Evolutionary conservation across 2,113 vertebrate species (phyloP), one percentile per base, ranked within the genome.

Genomic region (Rhabdornis inornatus): DNA sequence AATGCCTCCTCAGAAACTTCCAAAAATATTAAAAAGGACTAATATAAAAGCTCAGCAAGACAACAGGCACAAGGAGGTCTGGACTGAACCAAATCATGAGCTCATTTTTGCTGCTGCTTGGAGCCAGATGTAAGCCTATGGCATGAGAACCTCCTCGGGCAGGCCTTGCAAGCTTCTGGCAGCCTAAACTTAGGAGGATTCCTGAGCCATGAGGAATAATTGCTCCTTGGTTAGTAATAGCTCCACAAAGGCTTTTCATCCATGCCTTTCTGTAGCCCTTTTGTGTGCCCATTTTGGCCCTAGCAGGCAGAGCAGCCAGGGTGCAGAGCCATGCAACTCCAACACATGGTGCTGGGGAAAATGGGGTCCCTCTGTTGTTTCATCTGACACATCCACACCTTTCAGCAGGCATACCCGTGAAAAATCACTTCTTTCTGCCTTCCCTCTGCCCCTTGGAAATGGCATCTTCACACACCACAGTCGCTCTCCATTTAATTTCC

Each of bases 1-100:
- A 95, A 92, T 91, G 82, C 83, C 91, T 97, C 78, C 66, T 81
- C 91, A 96, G 96, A 97, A 97, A 94, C 78, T 59, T 97, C 93
- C 88, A 96, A 96, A 97, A 97, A 97, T 95, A 97, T 93, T 95
- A 97, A 94, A 95, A 87, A 83, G 49, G 44, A 63, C 60, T 97
- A 92, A 96, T 95, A 97, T 96, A 97, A 96, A 97, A 97, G 83
- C 95, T 97, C 92, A 75, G 68, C 50, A 87, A 69, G 77, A 63
- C 27, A 93, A 83, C 25, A 80, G 71, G 53, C 30, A 50, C 13
- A 39, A 86, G 39, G 39, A 86, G 6, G 35, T 55, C 37, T 65
- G 42, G 30, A 37, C 30, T 78, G 23, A 89, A 94, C 22, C 52
- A 75, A 88, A 47, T 17, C 27, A 69, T 15, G 25, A 86, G 33